These are phyloP conservation scores for Agonopterix alstromeriana DNA, from an alignment of 2,888 invertebrate genomes.

Conservation along the genomic window DNA sequence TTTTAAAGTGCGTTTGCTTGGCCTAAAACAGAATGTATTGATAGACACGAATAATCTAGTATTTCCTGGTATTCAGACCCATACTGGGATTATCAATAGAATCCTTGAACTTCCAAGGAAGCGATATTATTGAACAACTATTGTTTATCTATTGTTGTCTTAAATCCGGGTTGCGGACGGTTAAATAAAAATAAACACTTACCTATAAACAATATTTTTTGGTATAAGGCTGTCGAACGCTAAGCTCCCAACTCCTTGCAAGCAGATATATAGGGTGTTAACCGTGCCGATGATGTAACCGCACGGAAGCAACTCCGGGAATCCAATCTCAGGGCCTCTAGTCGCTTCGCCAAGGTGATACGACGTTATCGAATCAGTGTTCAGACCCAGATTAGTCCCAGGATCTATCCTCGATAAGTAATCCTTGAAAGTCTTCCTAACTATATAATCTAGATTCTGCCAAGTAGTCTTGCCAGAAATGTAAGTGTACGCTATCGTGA, in stretches of 20 bases:
- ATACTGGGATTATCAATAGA: no score
- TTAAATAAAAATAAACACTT: constrained; percentile 28
- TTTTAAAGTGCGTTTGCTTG: no score
- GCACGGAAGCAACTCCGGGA: constrained; percentile 93
- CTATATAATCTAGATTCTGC: constrained; percentile 95
- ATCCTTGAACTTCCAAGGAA: no score
- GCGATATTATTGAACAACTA: no score
- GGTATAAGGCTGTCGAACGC: constrained; percentile 98
- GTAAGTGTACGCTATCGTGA: constrained; percentile 91
- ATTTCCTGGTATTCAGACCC: no score
- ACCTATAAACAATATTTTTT: constrained; percentile 95
- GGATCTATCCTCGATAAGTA: constrained; percentile 95
- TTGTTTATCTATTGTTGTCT: no score
- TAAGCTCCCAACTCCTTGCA: constrained; percentile 89
- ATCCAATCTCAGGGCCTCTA: constrained; percentile 85
- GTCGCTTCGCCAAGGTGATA: constrained; percentile 96
- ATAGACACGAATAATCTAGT: no score
- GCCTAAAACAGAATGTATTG: no score
- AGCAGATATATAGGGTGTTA: constrained; percentile 91
- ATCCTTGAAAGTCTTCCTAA: constrained; percentile 95
- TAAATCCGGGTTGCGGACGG: no score
- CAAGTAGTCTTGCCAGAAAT: constrained; percentile 96
- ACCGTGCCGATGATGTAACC: constrained; percentile 95
- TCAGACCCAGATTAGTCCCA: constrained; percentile 89
- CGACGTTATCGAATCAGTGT: constrained; percentile 92